These are phyloP conservation scores for Drosophila engyochracea DNA, from an alignment of 2,888 invertebrate species.

Conservation along the genomic window DNA sequence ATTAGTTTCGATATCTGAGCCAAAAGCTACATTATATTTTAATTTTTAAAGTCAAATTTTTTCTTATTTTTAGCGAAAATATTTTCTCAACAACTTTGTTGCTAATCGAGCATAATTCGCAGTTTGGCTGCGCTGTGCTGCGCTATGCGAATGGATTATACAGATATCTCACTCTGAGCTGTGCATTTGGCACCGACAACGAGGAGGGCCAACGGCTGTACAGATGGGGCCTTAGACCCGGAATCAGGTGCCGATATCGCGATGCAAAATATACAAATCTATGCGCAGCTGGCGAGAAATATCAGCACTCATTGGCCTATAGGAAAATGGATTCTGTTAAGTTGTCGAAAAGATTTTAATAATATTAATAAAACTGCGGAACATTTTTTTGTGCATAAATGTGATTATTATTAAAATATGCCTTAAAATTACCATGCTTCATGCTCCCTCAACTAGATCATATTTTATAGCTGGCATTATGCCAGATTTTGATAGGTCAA, in stretches of 20 bases:
- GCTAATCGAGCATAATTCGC: constrained; percentile 40
- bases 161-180: constrained; percentile 25
- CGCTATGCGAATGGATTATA: not conserved
- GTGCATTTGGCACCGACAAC: constrained; percentile 38
- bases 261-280: constrained; percentile 36
- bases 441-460: not conserved
- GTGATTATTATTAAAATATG: not conserved
- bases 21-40: not conserved
- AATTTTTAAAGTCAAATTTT: not conserved
- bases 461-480: not conserved
- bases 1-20: not conserved
- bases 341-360: not conserved
- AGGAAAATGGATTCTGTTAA: not conserved
- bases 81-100: constrained; percentile 21
- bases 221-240: constrained; percentile 30
- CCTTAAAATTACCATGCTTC: not conserved
- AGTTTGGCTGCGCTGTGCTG: constrained; percentile 42
- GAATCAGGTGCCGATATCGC: constrained; percentile 6
- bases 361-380: not conserved
- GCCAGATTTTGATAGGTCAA: not conserved
- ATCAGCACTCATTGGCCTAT: not conserved
- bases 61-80: constrained; percentile 3
- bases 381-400: not conserved
- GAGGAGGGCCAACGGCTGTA: constrained; percentile 25
- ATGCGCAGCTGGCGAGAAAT: constrained; percentile 29